Base-by-base conservation (phyloP, 2,113 vertebrate genomes). In the Gnathonemus echidnorhynchus region DNA sequence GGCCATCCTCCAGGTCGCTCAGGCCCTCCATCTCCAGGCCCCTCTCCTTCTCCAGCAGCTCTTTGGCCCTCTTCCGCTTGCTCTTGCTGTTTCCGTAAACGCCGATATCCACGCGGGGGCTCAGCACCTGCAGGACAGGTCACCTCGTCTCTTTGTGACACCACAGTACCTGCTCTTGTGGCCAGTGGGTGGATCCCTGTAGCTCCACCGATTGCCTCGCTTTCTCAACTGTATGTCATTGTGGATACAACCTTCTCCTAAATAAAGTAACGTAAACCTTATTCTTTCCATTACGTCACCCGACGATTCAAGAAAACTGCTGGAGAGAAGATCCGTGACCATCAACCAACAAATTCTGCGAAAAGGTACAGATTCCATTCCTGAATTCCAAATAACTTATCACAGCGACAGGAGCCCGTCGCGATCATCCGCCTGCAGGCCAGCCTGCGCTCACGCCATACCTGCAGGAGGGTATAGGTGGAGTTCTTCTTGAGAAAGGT, bases 401-500 rank as follows among this genome's bases (percentile, higher is more conserved):
- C 31, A 7, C n/a, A 9, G 1, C 7, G 21, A n/a, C 56, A 15
- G 27, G n/a, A 35, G 39, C 39, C 39, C 39, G 39, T 2, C 0
- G 70, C 27, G 11, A 77, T 74, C 70, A 7, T 17, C 70, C 5
- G 31, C 31, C 70, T 4, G 5, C 31, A 2, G 1, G 21, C 13
- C 31, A 0, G 13, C 31, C 70, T 19, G n/a, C n/a, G 3, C 62
- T 66, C 62, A 66, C n/a, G 0, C 62, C n/a, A 3, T 89, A 99
- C 98, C 98, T 99, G 98, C 0, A 99, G 96, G 66, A 99, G 93
- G 0, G 96, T 98, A 92, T 99, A 98, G 39, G 97, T 99, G 2
- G 98, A 99, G 94, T 99, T 99, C 94, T 99, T 99, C 94, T 99
- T 99, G n/a, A 99, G 96, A 92, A 99, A 99, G 70, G 98, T 99